Evolutionary conservation across 2,113 vertebrate species (phyloP).

Genomic region (Chitala chitala): DNA sequence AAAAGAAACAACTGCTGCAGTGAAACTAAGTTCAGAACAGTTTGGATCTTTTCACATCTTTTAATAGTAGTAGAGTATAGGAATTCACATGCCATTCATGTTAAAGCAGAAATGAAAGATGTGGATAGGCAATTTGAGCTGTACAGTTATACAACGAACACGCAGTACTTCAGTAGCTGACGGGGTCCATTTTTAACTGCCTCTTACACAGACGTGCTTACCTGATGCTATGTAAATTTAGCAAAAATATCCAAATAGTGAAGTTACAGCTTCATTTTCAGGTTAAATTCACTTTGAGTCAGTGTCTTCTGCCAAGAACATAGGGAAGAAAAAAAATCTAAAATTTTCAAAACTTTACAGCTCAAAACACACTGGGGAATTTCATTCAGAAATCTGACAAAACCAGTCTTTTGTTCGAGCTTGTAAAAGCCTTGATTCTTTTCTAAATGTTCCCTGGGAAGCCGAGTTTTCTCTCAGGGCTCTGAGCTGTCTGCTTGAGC

Average conservation of each 20-base stretch:
- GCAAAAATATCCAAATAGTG: not conserved
- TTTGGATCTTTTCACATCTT: too few relatives aligned
- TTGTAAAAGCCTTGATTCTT: conserved; percentile 17
- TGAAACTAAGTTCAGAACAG: too few relatives aligned
- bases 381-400: conserved; percentile 52
- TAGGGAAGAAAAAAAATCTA: conserved; percentile 24
- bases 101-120: too few relatives aligned
- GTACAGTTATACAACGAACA: too few relatives aligned
- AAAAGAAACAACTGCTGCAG: too few relatives aligned
- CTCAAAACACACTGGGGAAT: conserved; percentile 57
- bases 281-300: not conserved
- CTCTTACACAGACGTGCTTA: not conserved
- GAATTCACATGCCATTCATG: too few relatives aligned
- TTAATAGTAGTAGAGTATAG: too few relatives aligned
- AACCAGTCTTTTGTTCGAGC: conserved; percentile 23
- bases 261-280: too few relatives aligned
- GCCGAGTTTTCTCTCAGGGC: not conserved
- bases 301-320: conserved; percentile 22
- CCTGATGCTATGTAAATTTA: not conserved
- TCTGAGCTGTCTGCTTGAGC: not conserved
- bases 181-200: not conserved
- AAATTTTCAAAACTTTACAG: conserved; percentile 36
- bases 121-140: too few relatives aligned
- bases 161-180: too few relatives aligned
- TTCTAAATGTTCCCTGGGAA: conserved; percentile 1